phyloP scores from a whole-genome alignment of 2,797 vertebrate genomes.

The Galago senegalensis region DNA sequence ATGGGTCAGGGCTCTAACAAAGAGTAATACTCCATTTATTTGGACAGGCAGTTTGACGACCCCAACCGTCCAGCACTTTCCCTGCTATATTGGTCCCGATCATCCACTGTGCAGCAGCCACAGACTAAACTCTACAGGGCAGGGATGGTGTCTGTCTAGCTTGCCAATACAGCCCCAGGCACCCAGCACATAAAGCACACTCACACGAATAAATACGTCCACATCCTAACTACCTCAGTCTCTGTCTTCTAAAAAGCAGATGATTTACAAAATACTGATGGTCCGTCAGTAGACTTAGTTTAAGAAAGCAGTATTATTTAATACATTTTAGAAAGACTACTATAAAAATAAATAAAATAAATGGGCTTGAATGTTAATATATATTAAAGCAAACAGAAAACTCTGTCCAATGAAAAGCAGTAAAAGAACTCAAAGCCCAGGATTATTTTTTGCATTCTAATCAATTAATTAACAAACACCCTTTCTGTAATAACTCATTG shows the following conservation, averaged over 20 bases:
- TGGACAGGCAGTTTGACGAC: background rate
- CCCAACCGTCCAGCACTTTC: background rate
- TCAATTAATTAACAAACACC: background rate
- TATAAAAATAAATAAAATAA: slow-evolving; percentile 55
- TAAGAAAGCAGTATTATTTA: slow-evolving; percentile 28
- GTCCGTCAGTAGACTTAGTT: background rate
- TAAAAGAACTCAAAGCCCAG: background rate
- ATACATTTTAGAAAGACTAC: slow-evolving; percentile 49
- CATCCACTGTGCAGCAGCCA: background rate
- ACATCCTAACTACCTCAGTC: background rate
- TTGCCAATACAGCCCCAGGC: background rate
- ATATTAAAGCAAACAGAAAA: background rate
- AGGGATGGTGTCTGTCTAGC: background rate
- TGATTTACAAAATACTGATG: slow-evolving; percentile 51
- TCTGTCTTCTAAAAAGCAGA: slow-evolving; percentile 12
- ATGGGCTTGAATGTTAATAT: background rate
- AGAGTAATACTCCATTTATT: background rate
- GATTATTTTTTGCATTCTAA: slow-evolving; percentile 26
- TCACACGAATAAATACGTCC: background rate
- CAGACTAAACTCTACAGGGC: background rate
- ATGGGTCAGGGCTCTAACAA: background rate
- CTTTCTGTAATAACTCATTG: background rate
- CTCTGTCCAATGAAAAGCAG: background rate
- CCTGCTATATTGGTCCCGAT: background rate
- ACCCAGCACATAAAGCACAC: background rate